A percentile compares a stretch with the other conserved stretches of the same genome.
Conservation (phyloP, 2,113 vertebrate species). For the Salminus brasiliensis region DNA sequence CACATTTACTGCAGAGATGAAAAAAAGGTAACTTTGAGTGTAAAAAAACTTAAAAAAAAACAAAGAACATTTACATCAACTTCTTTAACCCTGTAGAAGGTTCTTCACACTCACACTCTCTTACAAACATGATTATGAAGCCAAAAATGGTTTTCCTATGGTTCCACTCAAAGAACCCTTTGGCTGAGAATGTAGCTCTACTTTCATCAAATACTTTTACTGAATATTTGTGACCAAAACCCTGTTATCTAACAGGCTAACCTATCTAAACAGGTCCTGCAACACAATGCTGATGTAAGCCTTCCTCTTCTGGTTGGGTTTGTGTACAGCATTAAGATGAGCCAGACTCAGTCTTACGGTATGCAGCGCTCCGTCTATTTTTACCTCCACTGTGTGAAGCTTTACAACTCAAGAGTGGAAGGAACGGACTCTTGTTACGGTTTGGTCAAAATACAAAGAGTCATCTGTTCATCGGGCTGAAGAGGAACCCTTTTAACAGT, state of each 20-base stretch:
- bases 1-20: no score
- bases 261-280: background rate
- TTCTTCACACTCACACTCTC: no score
- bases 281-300: background rate
- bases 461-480: slow-evolving; percentile 10
- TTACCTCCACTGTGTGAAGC: slow-evolving; percentile 64
- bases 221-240: background rate
- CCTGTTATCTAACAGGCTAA: background rate
- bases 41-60: no score
- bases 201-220: no score
- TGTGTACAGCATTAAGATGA: slow-evolving; percentile 59
- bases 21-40: no score
- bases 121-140: no score
- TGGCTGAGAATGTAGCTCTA: no score
- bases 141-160: no score
- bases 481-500: background rate
- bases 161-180: no score
- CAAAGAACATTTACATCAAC: no score
- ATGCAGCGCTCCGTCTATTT: slow-evolving; percentile 69
- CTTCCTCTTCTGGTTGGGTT: background rate
- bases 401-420: slow-evolving; percentile 57
- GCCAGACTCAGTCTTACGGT: slow-evolving; percentile 67
- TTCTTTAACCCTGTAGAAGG: no score
- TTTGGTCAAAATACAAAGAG: slow-evolving; percentile 45
- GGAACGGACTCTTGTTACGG: slow-evolving; percentile 31